A percentile compares a stretch with the other conserved stretches of the same genome.
These are phyloP conservation scores for Conops quadrifasciatus DNA, from an alignment of 2,888 invertebrate species.

Conservation along the genomic window DNA sequence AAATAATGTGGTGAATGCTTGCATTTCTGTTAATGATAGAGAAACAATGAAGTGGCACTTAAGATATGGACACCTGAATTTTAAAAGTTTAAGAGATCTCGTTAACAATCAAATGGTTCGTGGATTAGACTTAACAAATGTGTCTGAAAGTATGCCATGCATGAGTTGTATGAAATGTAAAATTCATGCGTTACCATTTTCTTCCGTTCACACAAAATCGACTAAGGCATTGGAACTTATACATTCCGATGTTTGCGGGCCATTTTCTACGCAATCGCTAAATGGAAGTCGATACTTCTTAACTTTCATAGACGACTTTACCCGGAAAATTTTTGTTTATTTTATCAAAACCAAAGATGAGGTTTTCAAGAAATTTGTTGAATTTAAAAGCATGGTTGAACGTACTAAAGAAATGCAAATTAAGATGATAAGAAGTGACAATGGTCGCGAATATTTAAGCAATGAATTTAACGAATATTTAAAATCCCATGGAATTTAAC, in stretches of 20 bases:
- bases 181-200: slow-evolving; percentile 32
- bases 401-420: slow-evolving; percentile 10
- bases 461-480: slow-evolving; percentile 39
- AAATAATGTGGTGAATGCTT: too few species aligned
- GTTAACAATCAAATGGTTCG: background rate
- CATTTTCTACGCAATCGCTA: slow-evolving; percentile 33
- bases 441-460: slow-evolving; percentile 26
- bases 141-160: slow-evolving; percentile 11
- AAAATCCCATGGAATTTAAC: slow-evolving; percentile 37
- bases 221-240: slow-evolving; percentile 33
- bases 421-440: slow-evolving; percentile 23
- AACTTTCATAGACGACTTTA: slow-evolving; percentile 43
- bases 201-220: slow-evolving; percentile 25
- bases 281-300: slow-evolving; percentile 42
- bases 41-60: slow-evolving; percentile 14
- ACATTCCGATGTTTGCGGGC: slow-evolving; percentile 38
- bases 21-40: too few species aligned
- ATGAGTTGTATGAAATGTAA: slow-evolving; percentile 33
- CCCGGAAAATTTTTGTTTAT: slow-evolving; percentile 41
- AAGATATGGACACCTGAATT: slow-evolving; percentile 15
- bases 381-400: slow-evolving; percentile 39
- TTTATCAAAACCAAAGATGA: slow-evolving; percentile 37
- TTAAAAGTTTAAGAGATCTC: background rate
- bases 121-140: background rate
- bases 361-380: slow-evolving; percentile 34